A percentile compares a stretch with the other conserved stretches of the same genome.
These are phyloP conservation scores for Arbacia lixula DNA, from an alignment of 53 echinoderm and acorn worm species.

Conservation along the genomic window DNA sequence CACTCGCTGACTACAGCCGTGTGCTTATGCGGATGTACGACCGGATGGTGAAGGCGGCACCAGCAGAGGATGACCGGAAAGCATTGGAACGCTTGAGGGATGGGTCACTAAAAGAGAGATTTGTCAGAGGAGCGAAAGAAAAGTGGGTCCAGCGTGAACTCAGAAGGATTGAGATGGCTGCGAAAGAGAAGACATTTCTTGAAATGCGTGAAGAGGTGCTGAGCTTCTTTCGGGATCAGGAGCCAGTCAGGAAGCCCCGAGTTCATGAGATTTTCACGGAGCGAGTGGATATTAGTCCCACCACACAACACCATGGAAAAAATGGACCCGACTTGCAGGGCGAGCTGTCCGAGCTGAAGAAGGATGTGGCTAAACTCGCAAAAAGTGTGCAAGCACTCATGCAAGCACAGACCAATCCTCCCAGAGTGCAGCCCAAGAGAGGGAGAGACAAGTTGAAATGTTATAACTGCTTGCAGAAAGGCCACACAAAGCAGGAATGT, in stretches of 20 bases:
- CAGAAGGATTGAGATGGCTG: constrained; percentile 45
- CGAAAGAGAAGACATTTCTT: constrained; percentile 33
- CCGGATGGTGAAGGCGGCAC: constrained; percentile 34
- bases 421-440: neutral
- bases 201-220: constrained; percentile 54
- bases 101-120: constrained; percentile 42
- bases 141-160: constrained; percentile 24
- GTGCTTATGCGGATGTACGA: constrained; percentile 38
- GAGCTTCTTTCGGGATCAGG: constrained; percentile 47
- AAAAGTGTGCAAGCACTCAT: neutral
- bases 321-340: neutral
- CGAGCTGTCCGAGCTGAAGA: neutral
- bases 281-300: neutral
- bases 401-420: neutral
- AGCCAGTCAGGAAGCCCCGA: neutral
- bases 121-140: constrained; percentile 32
- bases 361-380: neutral
- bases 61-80: neutral
- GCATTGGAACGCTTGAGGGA: constrained; percentile 14
- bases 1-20: constrained; percentile 34
- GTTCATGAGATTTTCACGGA: neutral
- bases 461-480: constrained; percentile 5
- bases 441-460: neutral
- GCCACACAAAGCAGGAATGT: constrained; percentile 11
- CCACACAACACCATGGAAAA: neutral